Conservation (phyloP, 1,140 invertebrate genomes). For the Calosoma granatense region DNA sequence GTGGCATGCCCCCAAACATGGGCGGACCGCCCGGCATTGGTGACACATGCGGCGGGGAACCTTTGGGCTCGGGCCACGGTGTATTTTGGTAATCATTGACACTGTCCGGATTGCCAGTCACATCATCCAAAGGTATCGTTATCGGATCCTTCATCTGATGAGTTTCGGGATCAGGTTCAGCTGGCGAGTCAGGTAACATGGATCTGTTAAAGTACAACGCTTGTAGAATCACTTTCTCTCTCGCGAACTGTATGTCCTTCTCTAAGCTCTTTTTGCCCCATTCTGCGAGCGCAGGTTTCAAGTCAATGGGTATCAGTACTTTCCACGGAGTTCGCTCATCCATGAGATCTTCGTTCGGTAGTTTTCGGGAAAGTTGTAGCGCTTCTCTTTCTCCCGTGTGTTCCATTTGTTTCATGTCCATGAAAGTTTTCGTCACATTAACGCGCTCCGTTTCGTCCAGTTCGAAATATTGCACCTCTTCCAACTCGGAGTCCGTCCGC, state of each 20-base stretch:
- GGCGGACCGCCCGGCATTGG: constrained; percentile 24
- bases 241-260: constrained; percentile 71
- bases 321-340: constrained; percentile 65
- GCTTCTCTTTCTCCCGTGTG: constrained; percentile 75
- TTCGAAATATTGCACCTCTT: constrained; percentile 80
- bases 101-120: constrained; percentile 67
- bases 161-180: constrained; percentile 75
- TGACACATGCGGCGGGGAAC: constrained; percentile 36
- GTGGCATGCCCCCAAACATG: constrained; percentile 40
- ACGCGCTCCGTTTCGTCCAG: constrained; percentile 89
- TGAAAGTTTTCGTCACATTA: constrained; percentile 86
- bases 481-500: constrained; percentile 68
- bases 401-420: constrained; percentile 86
- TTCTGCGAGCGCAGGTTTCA: constrained; percentile 49
- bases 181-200: constrained; percentile 77
- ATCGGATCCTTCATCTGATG: constrained; percentile 65
- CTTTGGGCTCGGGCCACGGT: constrained; percentile 75
- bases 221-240: constrained; percentile 73
- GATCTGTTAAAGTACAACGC: constrained; percentile 76
- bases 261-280: constrained; percentile 75
- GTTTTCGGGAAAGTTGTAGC: constrained; percentile 63
- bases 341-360: constrained; percentile 67
- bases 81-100: constrained; percentile 62
- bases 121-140: constrained; percentile 79
- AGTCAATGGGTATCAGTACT: constrained; percentile 54